Evolutionary conservation across 2,797 vertebrate genomes (phyloP), one percentile per base, ranked within the genome.

Genomic region (Labeo calbasu): DNA sequence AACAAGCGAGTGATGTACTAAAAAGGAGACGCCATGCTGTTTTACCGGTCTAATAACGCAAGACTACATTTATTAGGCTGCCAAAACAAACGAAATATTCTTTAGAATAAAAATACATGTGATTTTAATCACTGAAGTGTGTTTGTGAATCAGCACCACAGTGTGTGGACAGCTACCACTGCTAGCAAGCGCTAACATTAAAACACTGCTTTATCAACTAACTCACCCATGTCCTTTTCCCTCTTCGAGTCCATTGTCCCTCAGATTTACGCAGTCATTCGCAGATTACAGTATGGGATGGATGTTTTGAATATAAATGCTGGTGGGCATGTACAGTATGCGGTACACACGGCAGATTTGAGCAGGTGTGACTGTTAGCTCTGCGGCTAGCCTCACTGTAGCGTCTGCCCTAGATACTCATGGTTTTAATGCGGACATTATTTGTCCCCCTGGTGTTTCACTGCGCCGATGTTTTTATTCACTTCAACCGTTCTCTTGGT

Each of bases 211-310:
- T 82, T 25, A 32, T 13, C n/a, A n/a, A 17, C 5, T 17, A 17
- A 82, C 95, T 94, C 88, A 96, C 95, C 95, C 76, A 93, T 92
- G 9, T 95, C 94, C 78, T 92, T 94, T 19, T 96, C 95, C 83
- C 93, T 93, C 89, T 95, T 96, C 0, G 84, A 89, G 77, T 95
- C 95, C 95, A 96, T 96, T 65, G 51, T 87, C 81, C 66, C 43
- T n/a, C 15, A 50, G 17, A 46, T 73, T 19, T 14, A 65, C 21
- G 13, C 57, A 21, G 59, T 77, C 55, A 68, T 69, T 77, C 32
- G 81, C 11, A 43, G 40, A 19, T 63, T 40, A 79, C 53, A 79
- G 69, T 66, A 86, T 57, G 19, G 57, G 14, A 53, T 15, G 6
- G 32, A 11, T 59, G 68, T 76, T 8, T 65, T 36, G 46, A 15